These are phyloP conservation scores for Caracal caracal DNA, from an alignment of 2,113 vertebrate genomes.

Conservation along the genomic window DNA sequence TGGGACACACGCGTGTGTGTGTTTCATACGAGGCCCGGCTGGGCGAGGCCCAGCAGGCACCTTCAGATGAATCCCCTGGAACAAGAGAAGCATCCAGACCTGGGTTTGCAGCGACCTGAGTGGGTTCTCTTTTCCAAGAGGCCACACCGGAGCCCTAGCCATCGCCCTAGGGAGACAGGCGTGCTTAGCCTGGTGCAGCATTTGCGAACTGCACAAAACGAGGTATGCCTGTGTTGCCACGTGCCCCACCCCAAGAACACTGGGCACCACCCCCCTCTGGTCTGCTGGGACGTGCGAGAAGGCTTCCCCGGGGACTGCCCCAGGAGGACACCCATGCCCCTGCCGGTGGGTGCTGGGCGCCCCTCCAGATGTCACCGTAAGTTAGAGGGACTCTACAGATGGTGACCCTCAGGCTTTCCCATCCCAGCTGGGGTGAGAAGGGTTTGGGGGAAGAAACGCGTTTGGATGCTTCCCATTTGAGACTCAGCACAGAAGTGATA, in stretches of 20 bases:
- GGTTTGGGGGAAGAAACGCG: not conserved
- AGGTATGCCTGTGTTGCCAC: not conserved
- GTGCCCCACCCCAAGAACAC: too few species aligned
- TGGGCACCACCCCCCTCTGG: too few species aligned
- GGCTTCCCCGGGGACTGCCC: accelerated
- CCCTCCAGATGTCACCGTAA: not conserved
- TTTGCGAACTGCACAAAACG: not conserved
- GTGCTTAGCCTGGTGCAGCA: not conserved
- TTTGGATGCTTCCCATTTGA: not conserved
- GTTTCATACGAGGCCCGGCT: not conserved
- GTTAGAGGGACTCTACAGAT: not conserved
- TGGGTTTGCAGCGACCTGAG: not conserved
- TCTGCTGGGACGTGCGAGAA: not conserved
- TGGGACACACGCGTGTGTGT: accelerated
- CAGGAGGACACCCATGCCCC: not conserved
- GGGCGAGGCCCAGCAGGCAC: accelerated
- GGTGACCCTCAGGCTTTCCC: not conserved
- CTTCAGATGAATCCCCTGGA: not conserved
- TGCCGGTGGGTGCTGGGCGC: accelerated
- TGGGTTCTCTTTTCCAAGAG: not conserved
- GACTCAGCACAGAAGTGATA: not conserved
- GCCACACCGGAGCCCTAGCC: not conserved
- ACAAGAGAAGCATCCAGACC: accelerated
- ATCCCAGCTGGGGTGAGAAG: not conserved
- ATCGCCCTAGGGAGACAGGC: not conserved